A percentile compares a stretch with the other conserved stretches of the same genome.
These are phyloP conservation scores for Palaemon carinicauda DNA, from an alignment of 1,140 invertebrate species.

Conservation along the genomic window DNA sequence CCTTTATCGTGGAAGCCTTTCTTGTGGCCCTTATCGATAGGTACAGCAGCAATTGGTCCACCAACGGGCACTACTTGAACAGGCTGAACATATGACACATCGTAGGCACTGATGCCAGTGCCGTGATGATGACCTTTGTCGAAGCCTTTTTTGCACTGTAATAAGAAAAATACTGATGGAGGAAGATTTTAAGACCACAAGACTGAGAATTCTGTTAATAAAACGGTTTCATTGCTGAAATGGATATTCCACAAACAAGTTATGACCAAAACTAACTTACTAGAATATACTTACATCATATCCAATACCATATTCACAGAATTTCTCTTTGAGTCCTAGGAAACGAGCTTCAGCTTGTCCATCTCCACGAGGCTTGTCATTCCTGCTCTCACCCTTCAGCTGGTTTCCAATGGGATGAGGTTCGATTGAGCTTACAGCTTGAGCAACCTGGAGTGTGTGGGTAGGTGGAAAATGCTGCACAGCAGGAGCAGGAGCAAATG, in stretches of 20 bases:
- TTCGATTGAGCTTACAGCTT: not conserved
- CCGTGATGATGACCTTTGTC: not conserved
- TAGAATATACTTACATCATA: conserved; percentile 26
- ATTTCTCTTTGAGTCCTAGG: conserved; percentile 29
- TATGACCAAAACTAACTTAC: not conserved
- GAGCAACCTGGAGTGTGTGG: not conserved
- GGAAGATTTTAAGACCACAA: not conserved
- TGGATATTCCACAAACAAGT: not conserved
- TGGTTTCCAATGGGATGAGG: not conserved
- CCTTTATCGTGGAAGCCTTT: conserved; percentile 3
- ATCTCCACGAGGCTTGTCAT: not conserved
- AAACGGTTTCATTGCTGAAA: no score
- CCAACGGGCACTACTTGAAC: conserved; percentile 81
- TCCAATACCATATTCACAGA: conserved; percentile 29
- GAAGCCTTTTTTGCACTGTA: conserved; percentile 46
- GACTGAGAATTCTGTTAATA: no score
- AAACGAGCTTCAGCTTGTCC: conserved; percentile 18
- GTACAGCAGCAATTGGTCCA: conserved; percentile 77
- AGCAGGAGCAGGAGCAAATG: not conserved
- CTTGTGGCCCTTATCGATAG: conserved; percentile 69
- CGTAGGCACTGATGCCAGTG: conserved; percentile 65
- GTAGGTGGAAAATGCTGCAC: not conserved
- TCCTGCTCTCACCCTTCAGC: not conserved
- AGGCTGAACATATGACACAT: conserved; percentile 82
- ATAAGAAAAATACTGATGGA: not conserved